Percentiles rank a stretch among this genome's conserved stretches.
phyloP scores from a whole-genome alignment of 2,888 invertebrate species.

The Harmothoe impar region DNA sequence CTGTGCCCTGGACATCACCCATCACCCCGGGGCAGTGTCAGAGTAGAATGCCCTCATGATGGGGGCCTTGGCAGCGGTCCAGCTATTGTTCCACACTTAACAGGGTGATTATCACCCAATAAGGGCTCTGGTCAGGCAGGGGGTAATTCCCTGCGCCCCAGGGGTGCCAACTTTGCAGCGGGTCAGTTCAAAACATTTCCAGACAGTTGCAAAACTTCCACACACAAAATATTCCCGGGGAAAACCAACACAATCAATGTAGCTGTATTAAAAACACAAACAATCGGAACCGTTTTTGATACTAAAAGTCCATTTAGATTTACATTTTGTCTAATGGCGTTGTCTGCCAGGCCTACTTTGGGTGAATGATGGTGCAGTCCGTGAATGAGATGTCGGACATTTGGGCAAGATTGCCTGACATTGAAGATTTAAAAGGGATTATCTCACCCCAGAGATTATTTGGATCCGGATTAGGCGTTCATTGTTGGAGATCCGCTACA shows the following conservation, averaged over 20 bases:
- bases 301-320: not conserved
- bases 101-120: conserved; percentile 39
- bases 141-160: not conserved
- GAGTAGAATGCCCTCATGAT: no score
- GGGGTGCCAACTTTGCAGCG: not conserved
- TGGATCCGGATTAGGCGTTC: conserved; percentile 43
- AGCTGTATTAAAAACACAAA: no score
- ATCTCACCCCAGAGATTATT: conserved; percentile 42
- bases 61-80: not conserved
- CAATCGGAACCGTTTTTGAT: no score
- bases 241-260: no score
- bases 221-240: no score
- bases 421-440: conserved; percentile 17
- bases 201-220: not conserved
- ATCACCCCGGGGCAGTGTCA: not conserved
- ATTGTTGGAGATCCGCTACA: conserved; percentile 12
- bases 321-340: not conserved
- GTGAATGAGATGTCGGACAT: not conserved
- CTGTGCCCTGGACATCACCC: not conserved
- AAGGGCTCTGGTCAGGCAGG: not conserved
- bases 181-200: not conserved
- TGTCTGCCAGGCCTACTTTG: no score
- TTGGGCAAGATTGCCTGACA: conserved; percentile 6
- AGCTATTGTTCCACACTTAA: not conserved
- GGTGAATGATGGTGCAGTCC: no score